A percentile compares a stretch with the other conserved stretches of the same genome.
phyloP scores from a whole-genome alignment of 2,113 vertebrate genomes.

The Eurypyga helias region DNA sequence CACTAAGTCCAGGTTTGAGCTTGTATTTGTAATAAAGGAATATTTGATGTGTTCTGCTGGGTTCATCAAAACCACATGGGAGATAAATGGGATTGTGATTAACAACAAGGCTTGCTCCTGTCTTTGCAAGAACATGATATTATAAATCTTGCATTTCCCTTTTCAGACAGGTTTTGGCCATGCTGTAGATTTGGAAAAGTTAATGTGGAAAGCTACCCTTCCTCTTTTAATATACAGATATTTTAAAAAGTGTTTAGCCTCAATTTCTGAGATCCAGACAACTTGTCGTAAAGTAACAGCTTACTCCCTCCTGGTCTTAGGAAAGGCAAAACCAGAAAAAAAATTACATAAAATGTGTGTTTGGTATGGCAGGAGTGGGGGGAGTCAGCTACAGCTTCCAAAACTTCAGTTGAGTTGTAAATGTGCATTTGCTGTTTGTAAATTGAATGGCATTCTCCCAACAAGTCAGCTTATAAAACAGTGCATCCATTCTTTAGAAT shows the following conservation, averaged over 20 bases:
- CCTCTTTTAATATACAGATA: background rate
- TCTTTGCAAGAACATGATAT: background rate
- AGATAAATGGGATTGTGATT: background rate
- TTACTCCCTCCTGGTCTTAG: background rate
- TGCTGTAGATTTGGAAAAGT: background rate
- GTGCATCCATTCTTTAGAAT: background rate
- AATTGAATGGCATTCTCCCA: background rate
- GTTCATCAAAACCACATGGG: background rate
- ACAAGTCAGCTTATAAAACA: background rate
- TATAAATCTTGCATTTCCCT: background rate
- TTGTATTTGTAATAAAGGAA: background rate
- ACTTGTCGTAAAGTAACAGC: background rate
- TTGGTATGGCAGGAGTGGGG: rapidly evolving
- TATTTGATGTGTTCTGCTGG: background rate
- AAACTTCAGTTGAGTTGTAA: background rate
- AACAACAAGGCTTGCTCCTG: background rate
- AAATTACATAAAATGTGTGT: background rate
- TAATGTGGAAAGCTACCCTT: background rate
- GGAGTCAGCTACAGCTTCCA: background rate
- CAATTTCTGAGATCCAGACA: background rate
- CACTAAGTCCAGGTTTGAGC: background rate
- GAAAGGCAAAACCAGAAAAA: background rate
- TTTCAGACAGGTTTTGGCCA: background rate
- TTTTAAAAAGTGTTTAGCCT: background rate
- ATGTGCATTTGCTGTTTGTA: background rate